Conservation (phyloP, 2,113 vertebrate species). For the Psittacara wagleri region DNA sequence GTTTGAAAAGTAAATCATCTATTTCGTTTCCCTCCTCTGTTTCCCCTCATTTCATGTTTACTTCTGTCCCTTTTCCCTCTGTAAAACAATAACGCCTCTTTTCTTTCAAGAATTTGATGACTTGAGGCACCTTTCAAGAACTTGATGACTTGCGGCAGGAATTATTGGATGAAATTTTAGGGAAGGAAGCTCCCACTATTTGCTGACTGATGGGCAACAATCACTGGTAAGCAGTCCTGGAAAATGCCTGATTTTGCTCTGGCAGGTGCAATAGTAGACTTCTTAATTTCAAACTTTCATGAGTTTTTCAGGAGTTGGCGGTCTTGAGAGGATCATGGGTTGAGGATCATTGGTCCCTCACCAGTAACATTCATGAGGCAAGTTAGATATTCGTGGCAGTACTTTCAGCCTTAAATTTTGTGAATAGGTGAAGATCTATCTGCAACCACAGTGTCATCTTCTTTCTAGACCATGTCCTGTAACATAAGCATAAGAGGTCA, state of each 20-base stretch:
- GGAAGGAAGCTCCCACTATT: neutral
- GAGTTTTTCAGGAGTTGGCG: neutral
- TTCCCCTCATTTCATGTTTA: neutral
- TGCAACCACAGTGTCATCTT: neutral
- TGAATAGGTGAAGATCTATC: neutral
- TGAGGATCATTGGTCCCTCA: neutral
- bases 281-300: neutral
- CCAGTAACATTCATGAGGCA: neutral
- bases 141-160: neutral
- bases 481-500: neutral
- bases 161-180: neutral
- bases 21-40: neutral
- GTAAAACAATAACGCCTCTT: neutral
- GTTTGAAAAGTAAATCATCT: neutral
- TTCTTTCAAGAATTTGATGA: neutral
- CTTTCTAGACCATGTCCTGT: neutral
- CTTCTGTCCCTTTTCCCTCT: neutral
- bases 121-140: neutral
- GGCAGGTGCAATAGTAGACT: neutral
- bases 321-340: neutral
- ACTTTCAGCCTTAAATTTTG: neutral
- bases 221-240: neutral
- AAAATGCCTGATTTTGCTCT: neutral
- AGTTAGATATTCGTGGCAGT: neutral
- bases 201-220: neutral